Evolutionary conservation across 2,113 vertebrate species (phyloP), one percentile per base, ranked within the genome.

Genomic region (Nanorana parkeri): DNA sequence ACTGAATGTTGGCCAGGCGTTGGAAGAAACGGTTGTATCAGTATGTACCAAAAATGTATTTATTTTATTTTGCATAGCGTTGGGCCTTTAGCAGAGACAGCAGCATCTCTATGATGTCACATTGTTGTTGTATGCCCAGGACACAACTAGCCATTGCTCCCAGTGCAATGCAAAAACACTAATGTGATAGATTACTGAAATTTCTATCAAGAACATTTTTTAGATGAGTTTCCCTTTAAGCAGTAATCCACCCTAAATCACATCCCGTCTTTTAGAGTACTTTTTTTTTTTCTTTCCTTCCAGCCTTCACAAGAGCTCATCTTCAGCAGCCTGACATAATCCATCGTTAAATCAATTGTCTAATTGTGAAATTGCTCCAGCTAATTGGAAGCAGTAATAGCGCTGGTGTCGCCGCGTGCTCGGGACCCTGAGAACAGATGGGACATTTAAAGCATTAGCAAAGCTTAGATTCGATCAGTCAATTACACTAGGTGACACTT

Each of bases 311-410:
- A 29, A 68, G 63, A 29, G 77, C 26, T 79, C 66, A 58, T 66
- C 55, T 6, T 54, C 52, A 17, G 28, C 67, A 21, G 72, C 63
- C 64, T 76, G 72, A 65, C 60, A 56, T 76, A 83, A 83, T 76
- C 80, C 80, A 67, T 83, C 29, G 72, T 76, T 83, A 83, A 83
- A 76, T 83, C 80, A 83, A 83, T 83, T 83, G 71, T 76, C 80
- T 83, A 83, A 83, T 81, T 81, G 69, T 81, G 28, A 81, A 74
- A 81, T 81, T 64, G 68, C 79, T 81, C 47, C 20, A 21, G 79
- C 79, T 81, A 81, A 81, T 76, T 83, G 72, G 64, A 68, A 83
- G 63, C 29, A 32, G 72, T 83, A 60, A 83, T 74, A 56, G 41
- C n/a, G 51, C 72, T 47, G 17, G 19, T 76, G 54, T 65, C 71